These are phyloP conservation scores for Climacteris rufus DNA, from an alignment of 2,113 vertebrate genomes.

Conservation along the genomic window DNA sequence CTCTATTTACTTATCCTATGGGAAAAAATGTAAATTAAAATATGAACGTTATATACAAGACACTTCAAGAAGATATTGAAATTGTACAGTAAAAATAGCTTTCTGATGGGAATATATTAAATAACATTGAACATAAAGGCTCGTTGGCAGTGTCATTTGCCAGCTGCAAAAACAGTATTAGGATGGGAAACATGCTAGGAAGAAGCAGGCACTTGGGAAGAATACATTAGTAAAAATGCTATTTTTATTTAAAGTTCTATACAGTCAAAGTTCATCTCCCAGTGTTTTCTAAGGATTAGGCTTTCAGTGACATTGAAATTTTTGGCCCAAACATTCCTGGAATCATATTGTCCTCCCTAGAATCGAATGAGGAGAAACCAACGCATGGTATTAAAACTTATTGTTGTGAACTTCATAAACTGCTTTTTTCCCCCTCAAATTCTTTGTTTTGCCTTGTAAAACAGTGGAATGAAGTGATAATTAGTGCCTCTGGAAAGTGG, in stretches of 20 bases:
- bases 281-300: conserved; percentile 1
- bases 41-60: not conserved
- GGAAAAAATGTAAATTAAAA: conserved; percentile 61
- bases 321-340: not conserved
- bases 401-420: not conserved
- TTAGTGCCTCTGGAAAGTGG: not conserved
- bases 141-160: conserved; percentile 54
- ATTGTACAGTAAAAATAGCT: conserved; percentile 60
- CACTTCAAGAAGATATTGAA: conserved; percentile 40
- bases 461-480: not conserved
- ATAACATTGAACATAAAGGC: conserved; percentile 61
- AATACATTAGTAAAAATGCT: conserved; percentile 31
- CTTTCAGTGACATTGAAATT: not conserved
- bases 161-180: conserved; percentile 67
- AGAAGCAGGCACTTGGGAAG: conserved; percentile 60
- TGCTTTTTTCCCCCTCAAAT: accelerated
- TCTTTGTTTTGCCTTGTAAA: not conserved
- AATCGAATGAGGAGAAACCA: accelerated
- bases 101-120: conserved; percentile 63
- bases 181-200: conserved; percentile 59
- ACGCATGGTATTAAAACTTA: not conserved
- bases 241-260: conserved; percentile 54
- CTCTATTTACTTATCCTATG: conserved; percentile 42
- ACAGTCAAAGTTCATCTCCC: conserved; percentile 50
- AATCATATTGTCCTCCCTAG: not conserved